Conservation (phyloP, 2,797 vertebrate genomes). For the Dendrocincla fuliginosa region DNA sequence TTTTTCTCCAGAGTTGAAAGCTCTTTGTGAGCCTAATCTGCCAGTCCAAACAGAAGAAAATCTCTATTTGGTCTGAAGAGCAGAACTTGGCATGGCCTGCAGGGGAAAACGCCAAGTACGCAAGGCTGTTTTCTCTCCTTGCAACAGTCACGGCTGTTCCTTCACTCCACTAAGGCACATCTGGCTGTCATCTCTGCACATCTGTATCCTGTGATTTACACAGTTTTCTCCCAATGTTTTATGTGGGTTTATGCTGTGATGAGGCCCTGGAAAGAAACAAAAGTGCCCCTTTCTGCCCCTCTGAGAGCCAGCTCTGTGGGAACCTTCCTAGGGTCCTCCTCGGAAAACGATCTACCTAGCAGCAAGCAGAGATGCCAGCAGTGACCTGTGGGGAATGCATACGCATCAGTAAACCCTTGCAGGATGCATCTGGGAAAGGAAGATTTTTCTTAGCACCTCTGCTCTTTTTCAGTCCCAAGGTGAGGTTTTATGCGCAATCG, state of each 20-base stretch:
- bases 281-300: background rate
- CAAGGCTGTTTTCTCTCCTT: background rate
- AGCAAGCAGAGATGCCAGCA: background rate
- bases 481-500: background rate
- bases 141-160: background rate
- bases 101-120: background rate
- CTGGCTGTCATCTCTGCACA: conserved; percentile 45
- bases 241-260: background rate
- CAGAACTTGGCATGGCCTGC: background rate
- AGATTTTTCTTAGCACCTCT: background rate
- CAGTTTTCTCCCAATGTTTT: background rate
- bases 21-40: background rate
- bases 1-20: background rate
- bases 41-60: conserved; percentile 19
- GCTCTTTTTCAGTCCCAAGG: background rate
- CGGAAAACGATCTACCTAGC: fast-evolving
- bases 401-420: background rate
- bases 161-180: background rate
- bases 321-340: background rate
- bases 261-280: background rate
- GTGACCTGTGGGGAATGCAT: background rate
- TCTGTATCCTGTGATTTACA: background rate
- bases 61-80: conserved; percentile 30
- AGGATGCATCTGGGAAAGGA: background rate
- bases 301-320: background rate